Evolutionary conservation across 2,797 vertebrate genomes (phyloP).

Genomic region (Valencia hispanica): DNA sequence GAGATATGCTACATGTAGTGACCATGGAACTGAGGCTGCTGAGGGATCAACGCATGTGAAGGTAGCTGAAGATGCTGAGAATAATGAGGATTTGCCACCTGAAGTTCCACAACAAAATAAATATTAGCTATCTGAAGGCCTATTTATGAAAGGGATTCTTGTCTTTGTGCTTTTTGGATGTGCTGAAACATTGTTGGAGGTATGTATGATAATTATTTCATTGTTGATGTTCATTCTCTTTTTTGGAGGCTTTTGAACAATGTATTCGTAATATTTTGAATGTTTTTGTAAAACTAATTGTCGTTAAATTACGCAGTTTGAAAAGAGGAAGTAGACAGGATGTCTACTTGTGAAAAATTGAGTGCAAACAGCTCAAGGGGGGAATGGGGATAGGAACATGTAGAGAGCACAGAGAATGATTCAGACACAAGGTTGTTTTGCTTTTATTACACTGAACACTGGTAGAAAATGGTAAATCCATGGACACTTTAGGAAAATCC

Average conservation of each 20-base stretch:
- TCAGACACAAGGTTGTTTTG: not conserved
- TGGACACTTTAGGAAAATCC: not conserved
- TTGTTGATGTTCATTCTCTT: not conserved
- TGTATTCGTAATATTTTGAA: not conserved
- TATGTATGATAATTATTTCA: not conserved
- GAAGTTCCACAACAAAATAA: not conserved
- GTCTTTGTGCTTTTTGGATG: not conserved
- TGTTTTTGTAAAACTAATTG: not conserved
- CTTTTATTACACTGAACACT: not conserved
- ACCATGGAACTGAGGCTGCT: not conserved
- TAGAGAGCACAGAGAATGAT: not conserved
- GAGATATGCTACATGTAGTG: not conserved
- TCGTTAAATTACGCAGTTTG: not conserved
- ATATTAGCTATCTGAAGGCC: not conserved
- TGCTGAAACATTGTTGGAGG: not conserved
- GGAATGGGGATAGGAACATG: not conserved
- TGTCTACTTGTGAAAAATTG: not conserved
- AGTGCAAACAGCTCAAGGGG: not conserved
- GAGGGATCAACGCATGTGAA: not conserved
- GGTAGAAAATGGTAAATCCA: not conserved
- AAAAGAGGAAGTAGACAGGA: too few species aligned
- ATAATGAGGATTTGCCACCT: not conserved
- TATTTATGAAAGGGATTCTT: not conserved
- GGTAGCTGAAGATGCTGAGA: not conserved
- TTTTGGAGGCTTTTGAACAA: not conserved